Evolutionary conservation across 2,113 vertebrate species (phyloP).

Genomic region (Sialia sialis): DNA sequence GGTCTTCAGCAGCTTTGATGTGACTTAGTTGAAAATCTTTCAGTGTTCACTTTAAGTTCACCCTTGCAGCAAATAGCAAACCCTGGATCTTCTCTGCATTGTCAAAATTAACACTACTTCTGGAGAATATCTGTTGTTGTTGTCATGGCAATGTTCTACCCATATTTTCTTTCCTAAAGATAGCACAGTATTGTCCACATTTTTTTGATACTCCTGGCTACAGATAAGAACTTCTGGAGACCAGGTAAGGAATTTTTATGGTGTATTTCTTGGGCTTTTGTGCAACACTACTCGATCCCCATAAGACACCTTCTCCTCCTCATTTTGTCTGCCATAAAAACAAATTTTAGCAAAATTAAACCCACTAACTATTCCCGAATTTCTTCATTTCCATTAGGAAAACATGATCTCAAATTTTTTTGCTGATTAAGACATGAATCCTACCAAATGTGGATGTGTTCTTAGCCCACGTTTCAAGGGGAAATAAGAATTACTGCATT

Average conservation of each 20-base stretch:
- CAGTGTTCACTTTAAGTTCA: neutral
- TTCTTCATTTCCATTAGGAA: neutral
- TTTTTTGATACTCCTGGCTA: neutral
- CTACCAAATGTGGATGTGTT: neutral
- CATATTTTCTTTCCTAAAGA: slow-evolving; percentile 28
- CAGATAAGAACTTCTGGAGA: neutral
- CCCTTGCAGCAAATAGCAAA: neutral
- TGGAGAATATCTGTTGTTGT: neutral
- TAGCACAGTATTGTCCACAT: neutral
- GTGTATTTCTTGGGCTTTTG: neutral
- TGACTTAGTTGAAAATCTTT: neutral
- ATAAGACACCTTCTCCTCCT: neutral
- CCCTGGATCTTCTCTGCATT: neutral
- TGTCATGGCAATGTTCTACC: slow-evolving; percentile 48
- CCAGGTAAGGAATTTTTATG: neutral
- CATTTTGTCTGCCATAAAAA: neutral
- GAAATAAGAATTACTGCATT: neutral
- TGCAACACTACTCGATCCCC: neutral
- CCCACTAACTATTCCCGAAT: neutral
- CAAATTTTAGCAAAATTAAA: neutral
- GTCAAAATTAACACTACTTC: neutral
- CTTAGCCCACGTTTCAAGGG: neutral
- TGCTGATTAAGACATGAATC: neutral
- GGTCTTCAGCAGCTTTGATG: neutral
- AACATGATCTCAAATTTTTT: neutral